Base-by-base conservation (phyloP, 2,113 vertebrate genomes). In the Pangasianodon hypophthalmus region DNA sequence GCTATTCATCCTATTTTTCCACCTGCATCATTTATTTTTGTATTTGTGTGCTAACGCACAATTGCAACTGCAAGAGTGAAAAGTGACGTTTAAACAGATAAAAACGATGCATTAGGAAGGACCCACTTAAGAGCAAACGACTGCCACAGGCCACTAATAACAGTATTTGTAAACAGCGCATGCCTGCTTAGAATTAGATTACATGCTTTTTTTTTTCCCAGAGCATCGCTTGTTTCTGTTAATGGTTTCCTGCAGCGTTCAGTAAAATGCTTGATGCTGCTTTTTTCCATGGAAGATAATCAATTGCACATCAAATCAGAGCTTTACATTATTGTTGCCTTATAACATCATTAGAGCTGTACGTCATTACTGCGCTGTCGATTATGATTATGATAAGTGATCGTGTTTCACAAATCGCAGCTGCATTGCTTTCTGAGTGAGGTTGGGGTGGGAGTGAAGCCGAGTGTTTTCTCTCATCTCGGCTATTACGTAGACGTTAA, bases 201-300 rank as follows among this genome's bases (percentile, higher is more conserved):
- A 52, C 19, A 29, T 13, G 21, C 58, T 62, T 58, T 79, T 67
- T 21, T 86, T 87, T 87, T 77, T 4, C 26, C 21, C 67, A 84
- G 44, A 80, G 67, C 77, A 84, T 79, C 48, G 37, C 44, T 91
- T 85, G 82, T 86, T 88, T 81, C 90, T 87, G 77, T 46, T 84
- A 89, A 87, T 80, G 58, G 44, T 69, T 89, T 85, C 86, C 86
- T 75, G 37, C 48, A 56, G 87, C 44, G 81, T 62, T 19, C 69
- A 79, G 52, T 69, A 89, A 91, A 87, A 58, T 82, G 46, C 86
- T 50, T 24, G 50, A 62, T 77, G 80, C 64, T 91, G 48, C 37
- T 79, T 89, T 89, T 60, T 44, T 79, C 50, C 80, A 79, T 19
- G 10, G 58, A 64, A 67, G 71, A 58, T 88, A 88, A 91, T 88